Evolutionary conservation across 2,797 vertebrate genomes (phyloP), one percentile per base, ranked within the genome.

Genomic region (Oryzias dopingdopingensis): DNA sequence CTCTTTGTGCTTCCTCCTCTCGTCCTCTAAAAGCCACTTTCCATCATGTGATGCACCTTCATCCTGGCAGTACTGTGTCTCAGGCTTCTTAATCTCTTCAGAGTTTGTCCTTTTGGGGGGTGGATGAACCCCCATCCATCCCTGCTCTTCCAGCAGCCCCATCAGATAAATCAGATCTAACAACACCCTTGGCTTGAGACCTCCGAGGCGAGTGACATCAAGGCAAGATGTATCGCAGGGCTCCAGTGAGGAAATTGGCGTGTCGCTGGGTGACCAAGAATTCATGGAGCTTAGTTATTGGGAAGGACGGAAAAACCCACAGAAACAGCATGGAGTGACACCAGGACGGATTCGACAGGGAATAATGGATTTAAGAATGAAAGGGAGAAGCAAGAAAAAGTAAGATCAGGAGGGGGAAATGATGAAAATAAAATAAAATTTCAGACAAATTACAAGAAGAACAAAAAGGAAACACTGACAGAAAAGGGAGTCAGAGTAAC

Each of bases 211-310:
- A n/a, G 84, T 67, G 60, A 92, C 56, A 42, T 92, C 90, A 48
- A 90, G 88, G 80, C 84, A 86, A 56, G 90, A 84, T 5, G 77
- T 68, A 40, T 88, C 86, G 8, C 88, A 91, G 12, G 92, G 89
- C 82, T 94, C 92, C 90, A 94, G 64, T 2, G 90, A 91, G 56
- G 86, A 73, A 69, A 92, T 89, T 0, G 90, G 89, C 1, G 89
- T 90, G 85, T 94, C 92, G 78, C 92, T 94, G 86, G 92, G 92
- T 92, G 92, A 94, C 92, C 92, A 93, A 93, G 91, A 94, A 93
- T 91, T 93, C 88, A 92, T 90, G 92, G 90, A 92, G 91, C 91
- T 93, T 90, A 88, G 85, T 91, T 90, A 90, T 89, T 80, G 75
- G 76, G 54, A 82, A 70, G 76, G 84, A 76, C 67, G 75, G 76